Evolutionary conservation across 1,140 invertebrate genomes (phyloP).

Genomic region (Catajapyx aquilonaris): DNA sequence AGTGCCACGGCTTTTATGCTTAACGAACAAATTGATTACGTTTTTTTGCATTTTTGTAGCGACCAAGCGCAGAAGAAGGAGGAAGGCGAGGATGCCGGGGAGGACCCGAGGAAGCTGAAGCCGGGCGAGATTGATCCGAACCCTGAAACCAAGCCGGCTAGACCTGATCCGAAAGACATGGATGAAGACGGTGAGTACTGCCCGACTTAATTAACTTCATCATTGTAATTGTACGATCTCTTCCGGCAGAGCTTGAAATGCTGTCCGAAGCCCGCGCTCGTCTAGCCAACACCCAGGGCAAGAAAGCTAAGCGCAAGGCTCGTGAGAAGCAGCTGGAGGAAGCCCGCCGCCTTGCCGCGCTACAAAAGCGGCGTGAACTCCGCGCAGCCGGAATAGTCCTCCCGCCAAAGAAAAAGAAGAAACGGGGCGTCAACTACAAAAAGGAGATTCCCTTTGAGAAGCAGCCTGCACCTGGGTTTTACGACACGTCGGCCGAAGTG

Average conservation of each 20-base stretch:
- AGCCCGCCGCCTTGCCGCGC: slow-evolving; percentile 78
- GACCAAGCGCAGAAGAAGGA: slow-evolving; percentile 98
- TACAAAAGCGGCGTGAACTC: slow-evolving; percentile 91
- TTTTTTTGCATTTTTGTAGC: slow-evolving; percentile 23
- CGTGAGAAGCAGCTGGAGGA: slow-evolving; percentile 97
- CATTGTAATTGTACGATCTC: slow-evolving; percentile 9
- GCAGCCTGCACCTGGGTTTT: slow-evolving; percentile 71
- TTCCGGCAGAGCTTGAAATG: slow-evolving; percentile 88
- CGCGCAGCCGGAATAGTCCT: slow-evolving; percentile 91
- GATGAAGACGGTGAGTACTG: slow-evolving; percentile 91
- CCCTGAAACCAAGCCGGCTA: slow-evolving; percentile 96
- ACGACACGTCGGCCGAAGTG: slow-evolving; percentile 75
- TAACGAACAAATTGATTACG: no score
- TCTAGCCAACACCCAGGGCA: slow-evolving; percentile 96
- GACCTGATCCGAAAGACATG: slow-evolving; percentile 99
- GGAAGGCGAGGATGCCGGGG: slow-evolving; percentile 73
- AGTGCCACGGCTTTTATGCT: no score
- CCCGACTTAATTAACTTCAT: no score
- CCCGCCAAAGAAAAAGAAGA: slow-evolving; percentile 44
- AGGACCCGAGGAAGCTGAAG: slow-evolving; percentile 90
- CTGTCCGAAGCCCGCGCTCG: slow-evolving; percentile 93
- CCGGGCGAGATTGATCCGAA: slow-evolving; percentile 99
- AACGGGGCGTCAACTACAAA: slow-evolving; percentile 91
- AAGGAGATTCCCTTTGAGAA: slow-evolving; percentile 96
- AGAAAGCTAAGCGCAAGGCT: slow-evolving; percentile 97